phyloP scores from a whole-genome alignment of 2,888 invertebrate genomes.

The Apamea epomidion region DNA sequence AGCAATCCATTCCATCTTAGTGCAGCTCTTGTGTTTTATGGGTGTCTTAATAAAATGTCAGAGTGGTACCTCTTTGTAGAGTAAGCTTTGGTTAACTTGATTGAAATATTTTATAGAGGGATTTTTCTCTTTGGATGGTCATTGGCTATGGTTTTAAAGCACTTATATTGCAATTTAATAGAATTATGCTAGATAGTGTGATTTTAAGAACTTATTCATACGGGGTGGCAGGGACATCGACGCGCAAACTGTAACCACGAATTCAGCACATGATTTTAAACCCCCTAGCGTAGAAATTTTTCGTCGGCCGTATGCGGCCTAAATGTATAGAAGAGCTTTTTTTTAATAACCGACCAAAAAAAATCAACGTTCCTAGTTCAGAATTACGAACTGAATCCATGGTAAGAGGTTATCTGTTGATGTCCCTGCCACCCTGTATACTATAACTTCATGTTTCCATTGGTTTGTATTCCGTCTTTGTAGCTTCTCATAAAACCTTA shows the following conservation, averaged over 20 bases:
- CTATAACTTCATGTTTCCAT: not conserved
- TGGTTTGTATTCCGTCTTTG: not conserved
- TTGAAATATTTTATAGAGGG: not conserved
- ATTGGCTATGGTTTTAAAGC: not conserved
- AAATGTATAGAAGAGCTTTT: too few relatives aligned
- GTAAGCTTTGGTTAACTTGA: conserved; percentile 26
- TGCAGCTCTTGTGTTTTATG: conserved; percentile 51
- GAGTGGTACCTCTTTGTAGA: conserved; percentile 17
- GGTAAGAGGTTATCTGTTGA: too few relatives aligned
- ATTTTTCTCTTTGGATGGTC: not conserved
- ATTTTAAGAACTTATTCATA: too few relatives aligned
- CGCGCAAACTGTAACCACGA: too few relatives aligned
- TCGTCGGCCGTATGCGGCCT: too few relatives aligned
- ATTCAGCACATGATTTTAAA: too few relatives aligned
- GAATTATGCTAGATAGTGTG: not conserved
- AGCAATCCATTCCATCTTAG: conserved; percentile 56
- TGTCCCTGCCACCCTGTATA: too few relatives aligned
- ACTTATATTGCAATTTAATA: not conserved
- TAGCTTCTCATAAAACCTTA: not conserved
- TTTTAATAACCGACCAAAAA: too few relatives aligned
- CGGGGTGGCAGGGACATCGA: too few relatives aligned
- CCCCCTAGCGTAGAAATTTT: too few relatives aligned
- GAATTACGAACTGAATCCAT: too few relatives aligned
- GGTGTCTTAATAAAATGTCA: conserved; percentile 30
- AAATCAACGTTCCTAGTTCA: too few relatives aligned